Evolutionary conservation across 1,140 invertebrate species (phyloP).

Genomic region (Propsilocerus akamusi): DNA sequence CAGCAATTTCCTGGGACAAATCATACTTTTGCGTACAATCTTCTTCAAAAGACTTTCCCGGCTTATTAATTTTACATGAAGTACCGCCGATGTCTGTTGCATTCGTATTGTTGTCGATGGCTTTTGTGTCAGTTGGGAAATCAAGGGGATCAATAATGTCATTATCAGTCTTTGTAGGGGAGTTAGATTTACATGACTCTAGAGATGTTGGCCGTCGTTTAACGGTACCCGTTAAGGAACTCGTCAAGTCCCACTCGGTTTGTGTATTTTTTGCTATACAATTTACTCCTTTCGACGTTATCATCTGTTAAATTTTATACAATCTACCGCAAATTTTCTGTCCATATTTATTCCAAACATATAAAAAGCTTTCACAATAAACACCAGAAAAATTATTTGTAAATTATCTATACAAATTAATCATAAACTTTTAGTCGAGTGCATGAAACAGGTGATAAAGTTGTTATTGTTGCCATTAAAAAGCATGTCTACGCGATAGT

Average conservation of each 20-base stretch:
- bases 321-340: no score
- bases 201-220: constrained; percentile 2
- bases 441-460: no score
- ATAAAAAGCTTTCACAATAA: not conserved
- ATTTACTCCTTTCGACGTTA: constrained; percentile 8
- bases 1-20: not conserved
- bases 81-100: not conserved
- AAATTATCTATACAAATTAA: no score
- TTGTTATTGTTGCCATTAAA: no score
- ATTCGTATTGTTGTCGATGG: no score
- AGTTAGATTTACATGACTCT: constrained; percentile 2
- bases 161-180: no score
- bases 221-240: constrained; percentile 5
- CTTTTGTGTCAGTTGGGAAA: not conserved
- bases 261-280: constrained; percentile 9
- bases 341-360: not conserved
- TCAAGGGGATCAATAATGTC: not conserved
- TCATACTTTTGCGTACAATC: not conserved
- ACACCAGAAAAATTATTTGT: no score
- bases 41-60: no score
- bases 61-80: not conserved
- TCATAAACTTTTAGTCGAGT: no score
- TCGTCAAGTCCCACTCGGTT: constrained; percentile 1
- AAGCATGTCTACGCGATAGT: no score
- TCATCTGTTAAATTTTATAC: constrained; percentile 1